Evolutionary conservation across 2,797 vertebrate genomes (phyloP).

Genomic region (Chromis chromis): DNA sequence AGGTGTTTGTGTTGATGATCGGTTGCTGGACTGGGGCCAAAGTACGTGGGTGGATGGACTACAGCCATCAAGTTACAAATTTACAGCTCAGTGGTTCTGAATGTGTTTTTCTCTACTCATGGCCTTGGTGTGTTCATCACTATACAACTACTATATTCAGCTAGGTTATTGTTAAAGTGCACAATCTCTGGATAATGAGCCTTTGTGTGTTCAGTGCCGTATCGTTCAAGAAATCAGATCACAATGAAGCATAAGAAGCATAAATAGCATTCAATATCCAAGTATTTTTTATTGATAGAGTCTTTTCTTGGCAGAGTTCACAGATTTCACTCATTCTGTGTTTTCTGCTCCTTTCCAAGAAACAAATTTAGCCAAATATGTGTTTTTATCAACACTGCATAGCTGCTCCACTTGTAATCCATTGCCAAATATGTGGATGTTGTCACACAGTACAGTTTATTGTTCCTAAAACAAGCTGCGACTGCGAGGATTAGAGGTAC

Average conservation of each 20-base stretch:
- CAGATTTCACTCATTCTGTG: neutral
- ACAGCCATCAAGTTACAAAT: conserved; percentile 48
- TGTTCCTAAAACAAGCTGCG: neutral
- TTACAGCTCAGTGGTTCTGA: conserved; percentile 52
- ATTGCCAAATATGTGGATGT: conserved; percentile 18
- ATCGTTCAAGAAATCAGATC: conserved; percentile 10
- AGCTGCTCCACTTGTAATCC: neutral
- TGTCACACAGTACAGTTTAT: neutral
- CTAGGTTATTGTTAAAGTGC: conserved; percentile 53
- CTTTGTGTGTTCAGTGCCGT: conserved; percentile 15
- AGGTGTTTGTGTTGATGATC: conserved; percentile 71
- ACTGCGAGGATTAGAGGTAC: neutral
- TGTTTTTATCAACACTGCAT: neutral
- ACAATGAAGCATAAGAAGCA: neutral
- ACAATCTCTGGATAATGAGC: conserved; percentile 22
- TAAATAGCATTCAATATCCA: neutral
- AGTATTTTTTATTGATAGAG: neutral
- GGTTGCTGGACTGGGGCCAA: conserved; percentile 58
- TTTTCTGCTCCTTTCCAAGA: conserved; percentile 1
- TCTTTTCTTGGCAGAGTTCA: neutral
- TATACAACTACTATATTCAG: conserved; percentile 25
- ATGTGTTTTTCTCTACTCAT: conserved; percentile 63
- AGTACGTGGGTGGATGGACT: conserved; percentile 55
- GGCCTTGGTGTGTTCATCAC: conserved; percentile 66
- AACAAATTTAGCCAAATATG: neutral